A percentile compares a stretch with the other conserved stretches of the same genome.
Evolutionary conservation across 2,113 vertebrate species (phyloP).

Genomic region (Phalacrocorax aristotelis): DNA sequence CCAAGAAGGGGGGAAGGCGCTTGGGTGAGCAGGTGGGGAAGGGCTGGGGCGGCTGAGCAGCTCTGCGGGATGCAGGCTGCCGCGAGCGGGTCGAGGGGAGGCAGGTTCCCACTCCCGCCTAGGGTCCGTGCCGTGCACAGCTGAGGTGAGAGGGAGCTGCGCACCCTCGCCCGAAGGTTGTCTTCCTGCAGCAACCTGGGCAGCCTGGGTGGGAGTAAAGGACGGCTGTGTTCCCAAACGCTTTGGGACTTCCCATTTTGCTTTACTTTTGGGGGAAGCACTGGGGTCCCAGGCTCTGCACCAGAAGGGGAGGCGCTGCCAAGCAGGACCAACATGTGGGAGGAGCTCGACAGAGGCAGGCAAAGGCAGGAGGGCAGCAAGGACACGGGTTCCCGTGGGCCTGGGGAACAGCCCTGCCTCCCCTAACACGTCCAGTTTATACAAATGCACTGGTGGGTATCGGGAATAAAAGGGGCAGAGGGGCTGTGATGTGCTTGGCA

Average conservation of each 20-base stretch:
- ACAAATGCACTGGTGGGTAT: accelerated
- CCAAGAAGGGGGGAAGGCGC: background rate
- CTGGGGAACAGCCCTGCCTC: background rate
- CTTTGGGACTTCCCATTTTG: background rate
- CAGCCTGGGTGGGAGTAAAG: background rate
- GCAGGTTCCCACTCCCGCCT: background rate
- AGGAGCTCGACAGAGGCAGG: background rate
- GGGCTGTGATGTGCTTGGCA: background rate
- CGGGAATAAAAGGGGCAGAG: background rate
- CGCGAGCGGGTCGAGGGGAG: background rate
- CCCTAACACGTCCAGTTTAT: background rate
- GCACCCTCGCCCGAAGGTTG: background rate
- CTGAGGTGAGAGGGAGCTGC: background rate
- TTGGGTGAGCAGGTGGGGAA: background rate
- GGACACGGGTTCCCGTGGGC: accelerated
- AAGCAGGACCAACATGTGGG: background rate
- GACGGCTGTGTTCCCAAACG: background rate
- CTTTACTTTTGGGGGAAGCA: background rate
- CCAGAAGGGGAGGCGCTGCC: background rate
- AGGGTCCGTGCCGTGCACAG: background rate
- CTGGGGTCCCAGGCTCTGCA: background rate
- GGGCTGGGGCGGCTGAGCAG: background rate
- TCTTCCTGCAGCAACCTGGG: background rate
- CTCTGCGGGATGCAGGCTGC: accelerated
- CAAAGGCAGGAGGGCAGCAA: background rate